Evolutionary conservation across 1,140 invertebrate species (phyloP), one percentile per base, ranked within the genome.

Genomic region (Sesamia nonagrioides): DNA sequence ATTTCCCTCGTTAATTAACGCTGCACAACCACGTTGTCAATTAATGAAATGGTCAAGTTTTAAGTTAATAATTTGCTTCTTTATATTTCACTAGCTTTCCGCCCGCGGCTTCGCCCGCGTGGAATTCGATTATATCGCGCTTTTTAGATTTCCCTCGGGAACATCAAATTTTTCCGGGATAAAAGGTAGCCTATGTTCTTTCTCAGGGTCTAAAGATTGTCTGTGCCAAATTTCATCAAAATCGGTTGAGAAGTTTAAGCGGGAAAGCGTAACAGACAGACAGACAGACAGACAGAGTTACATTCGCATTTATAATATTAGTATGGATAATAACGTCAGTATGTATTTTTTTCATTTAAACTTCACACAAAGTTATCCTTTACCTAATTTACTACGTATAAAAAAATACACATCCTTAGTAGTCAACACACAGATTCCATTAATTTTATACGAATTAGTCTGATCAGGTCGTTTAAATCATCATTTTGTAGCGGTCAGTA

Each of bases 1-100:
- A 87, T 87, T 83, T 85, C 79, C 78, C 82, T 83, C 82, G 79
- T 78, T 87, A 85, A 83, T 73, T 79, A 82, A 85, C 81, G 77
- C 72, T 81, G 81, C 82, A 79, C 79, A 66, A 84, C 71, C 78
- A 78, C 80, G 77, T 71, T 81, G 74, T 85, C 80, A 81, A 83
- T 82, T 80, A 82, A 82, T 54, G 50, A 73, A 80, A 73, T 56
- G 68, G 61, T 68, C 75, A 72, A 76, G 66, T 66, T 60, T 15
- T 60, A 58, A 52, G 40, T 73, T 18, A 60, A 45, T 27, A 74
- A 58, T 27, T 27, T 35, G 37, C 37, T 58, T 45, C 71, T 33
- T 74, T 74, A 74, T 37, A 17, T 56, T 72, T 42, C n/a, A n/a
- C n/a, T n/a, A n/a, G n/a, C n/a, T n/a, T n/a, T n/a, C n/a, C n/a